Conservation (phyloP, 2,113 vertebrate species). For the Helogale parvula region DNA sequence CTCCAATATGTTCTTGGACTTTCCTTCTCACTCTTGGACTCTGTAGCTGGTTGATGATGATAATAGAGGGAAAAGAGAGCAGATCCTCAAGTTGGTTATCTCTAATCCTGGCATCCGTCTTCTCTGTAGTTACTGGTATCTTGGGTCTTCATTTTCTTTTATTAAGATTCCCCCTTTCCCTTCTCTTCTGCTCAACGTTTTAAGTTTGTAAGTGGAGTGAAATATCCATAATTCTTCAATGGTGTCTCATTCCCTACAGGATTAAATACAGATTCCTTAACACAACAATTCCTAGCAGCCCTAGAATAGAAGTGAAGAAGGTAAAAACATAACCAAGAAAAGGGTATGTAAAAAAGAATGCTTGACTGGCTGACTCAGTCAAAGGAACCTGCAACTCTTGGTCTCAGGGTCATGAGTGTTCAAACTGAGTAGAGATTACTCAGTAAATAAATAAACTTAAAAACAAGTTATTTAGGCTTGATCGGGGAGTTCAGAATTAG, state of each 20-base stretch:
- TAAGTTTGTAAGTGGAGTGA: not conserved
- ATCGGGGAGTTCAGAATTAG: not conserved
- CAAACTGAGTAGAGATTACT: not conserved
- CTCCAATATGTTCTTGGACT: not conserved
- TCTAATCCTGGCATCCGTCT: not conserved
- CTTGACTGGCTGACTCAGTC: not conserved
- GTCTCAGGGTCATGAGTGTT: not conserved
- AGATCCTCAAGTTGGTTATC: not conserved
- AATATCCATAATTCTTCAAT: not conserved
- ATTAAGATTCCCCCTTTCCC: not conserved
- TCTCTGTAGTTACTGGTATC: not conserved
- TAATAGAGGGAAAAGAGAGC: not conserved
- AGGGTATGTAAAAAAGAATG: not conserved
- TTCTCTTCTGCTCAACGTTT: not conserved
- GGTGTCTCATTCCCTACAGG: not conserved
- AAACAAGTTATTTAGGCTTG: not conserved
- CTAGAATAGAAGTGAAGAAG: not conserved
- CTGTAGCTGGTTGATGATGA: not conserved
- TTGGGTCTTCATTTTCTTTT: not conserved
- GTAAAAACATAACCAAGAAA: not conserved
- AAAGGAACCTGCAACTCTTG: not conserved
- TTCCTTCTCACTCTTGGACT: not conserved
- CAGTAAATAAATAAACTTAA: not conserved
- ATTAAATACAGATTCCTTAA: constrained; percentile 12
- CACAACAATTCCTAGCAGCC: not conserved